phyloP scores from a whole-genome alignment of 1,140 invertebrate genomes.

The Drosophila rufa region DNA sequence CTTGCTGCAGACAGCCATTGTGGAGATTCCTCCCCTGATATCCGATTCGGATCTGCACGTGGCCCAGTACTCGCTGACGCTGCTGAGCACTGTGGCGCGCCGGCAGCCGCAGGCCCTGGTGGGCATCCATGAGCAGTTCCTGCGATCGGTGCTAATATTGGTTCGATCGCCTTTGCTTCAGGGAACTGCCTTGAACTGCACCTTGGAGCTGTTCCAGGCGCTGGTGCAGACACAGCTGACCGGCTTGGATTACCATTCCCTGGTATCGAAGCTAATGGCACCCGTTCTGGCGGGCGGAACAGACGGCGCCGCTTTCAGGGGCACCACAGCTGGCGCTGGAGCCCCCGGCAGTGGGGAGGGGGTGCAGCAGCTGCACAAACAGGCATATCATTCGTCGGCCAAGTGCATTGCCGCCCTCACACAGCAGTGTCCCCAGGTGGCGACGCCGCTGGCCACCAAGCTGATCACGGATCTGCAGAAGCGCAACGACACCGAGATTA shows the following conservation, averaged over 20 bases:
- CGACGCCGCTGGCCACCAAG: conserved; percentile 92
- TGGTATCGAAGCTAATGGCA: conserved; percentile 90
- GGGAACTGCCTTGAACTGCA: conserved; percentile 93
- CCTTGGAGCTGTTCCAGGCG: conserved; percentile 96
- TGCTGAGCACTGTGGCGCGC: conserved; percentile 88
- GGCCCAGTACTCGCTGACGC: conserved; percentile 94
- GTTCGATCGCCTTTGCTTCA: conserved; percentile 96
- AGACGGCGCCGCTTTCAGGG: conserved; percentile 24
- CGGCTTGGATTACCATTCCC: conserved; percentile 92
- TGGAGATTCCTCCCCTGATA: conserved; percentile 95
- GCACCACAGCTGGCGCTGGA: conserved; percentile 8
- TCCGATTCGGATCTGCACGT: conserved; percentile 98
- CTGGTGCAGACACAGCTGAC: conserved; percentile 93
- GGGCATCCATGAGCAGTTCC: conserved; percentile 87
- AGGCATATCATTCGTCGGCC: conserved; percentile 96
- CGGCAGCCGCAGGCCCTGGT: conserved; percentile 85
- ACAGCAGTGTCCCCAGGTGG: conserved; percentile 90
- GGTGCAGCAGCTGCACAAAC: conserved; percentile 87
- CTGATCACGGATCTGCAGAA: conserved; percentile 94
- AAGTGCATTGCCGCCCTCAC: conserved; percentile 98
- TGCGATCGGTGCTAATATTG: conserved; percentile 94
- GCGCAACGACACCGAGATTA: conserved; percentile 91
- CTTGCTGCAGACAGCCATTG: conserved; percentile 91
- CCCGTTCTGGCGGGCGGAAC: conserved; percentile 85
- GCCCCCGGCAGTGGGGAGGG: conserved; percentile 37